Base-by-base conservation (phyloP, 2,888 invertebrate genomes). In the Polia nebulosa region DNA sequence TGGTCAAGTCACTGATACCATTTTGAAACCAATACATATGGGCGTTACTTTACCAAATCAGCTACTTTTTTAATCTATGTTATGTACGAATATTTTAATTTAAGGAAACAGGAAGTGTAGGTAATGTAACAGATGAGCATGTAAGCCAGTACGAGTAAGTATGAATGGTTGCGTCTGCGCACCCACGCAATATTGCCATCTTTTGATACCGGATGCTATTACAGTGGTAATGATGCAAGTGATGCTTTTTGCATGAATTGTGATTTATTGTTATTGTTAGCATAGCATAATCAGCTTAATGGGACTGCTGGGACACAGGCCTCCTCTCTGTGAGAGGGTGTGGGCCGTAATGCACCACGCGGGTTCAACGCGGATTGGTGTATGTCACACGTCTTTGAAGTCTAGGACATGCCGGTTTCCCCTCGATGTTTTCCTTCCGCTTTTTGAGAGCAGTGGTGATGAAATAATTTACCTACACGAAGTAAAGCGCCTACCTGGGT, bases 121-220 rank as follows among this genome's bases (percentile, higher is more conserved):
- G n/a, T n/a, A 66, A 58, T 66, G 47, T 74, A 74, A 74, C 51
- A 59, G 44, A 56, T 57, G 41, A 20, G 57, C 47, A 52, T 52
- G 32, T 52, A 51, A 51, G 51, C 29, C n/a, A n/a, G 29, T 29
- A 20, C 17, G 17, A 44, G 34, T 55, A n/a, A 11, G 56, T 71
- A 66, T 29, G 22, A 60, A 47, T 57, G n/a, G 41, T 57, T 76
- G 59, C 74, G 64, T 52, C 49, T 63, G 53, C 39, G 72, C 75
- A 67, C 72, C 69, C 78, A 79, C 72, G 73, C 79, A 64, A 72
- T 64, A 68, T 45, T 58, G 45, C 59, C 57, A 72, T 72, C 49
- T 74, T 78, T 74, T 74, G 51, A 57, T 60, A 32, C 66, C 66
- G 80, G 75, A 75, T 57, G 51, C 44, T 63, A 53, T 53, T 52